Conservation (phyloP, 1,140 invertebrate genomes). For the Fopius arisanus region DNA sequence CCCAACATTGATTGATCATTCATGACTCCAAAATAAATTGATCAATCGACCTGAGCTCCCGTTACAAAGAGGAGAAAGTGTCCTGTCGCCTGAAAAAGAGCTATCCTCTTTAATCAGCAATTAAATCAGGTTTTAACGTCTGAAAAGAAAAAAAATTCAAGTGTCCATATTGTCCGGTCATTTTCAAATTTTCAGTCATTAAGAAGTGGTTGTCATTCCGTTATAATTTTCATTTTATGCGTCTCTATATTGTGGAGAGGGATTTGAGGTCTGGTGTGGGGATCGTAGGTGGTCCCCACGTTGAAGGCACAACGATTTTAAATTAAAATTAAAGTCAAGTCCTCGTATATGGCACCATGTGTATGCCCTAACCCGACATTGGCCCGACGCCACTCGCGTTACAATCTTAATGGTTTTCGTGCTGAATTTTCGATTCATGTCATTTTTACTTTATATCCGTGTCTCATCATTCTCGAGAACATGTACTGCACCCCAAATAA, state of each 20-base stretch:
- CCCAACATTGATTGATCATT: too few species aligned
- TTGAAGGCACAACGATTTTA: conserved; percentile 56
- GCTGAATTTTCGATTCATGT: conserved; percentile 49
- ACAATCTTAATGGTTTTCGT: conserved; percentile 54
- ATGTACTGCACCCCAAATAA: too few species aligned
- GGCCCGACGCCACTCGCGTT: conserved; percentile 50
- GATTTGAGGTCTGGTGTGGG: conserved; percentile 3
- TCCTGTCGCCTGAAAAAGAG: too few species aligned
- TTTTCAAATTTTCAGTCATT: too few species aligned
- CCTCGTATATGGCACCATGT: conserved; percentile 47
- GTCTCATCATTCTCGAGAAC: not conserved
- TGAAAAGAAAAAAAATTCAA: too few species aligned
- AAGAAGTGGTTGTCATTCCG: too few species aligned
- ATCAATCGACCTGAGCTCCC: too few species aligned
- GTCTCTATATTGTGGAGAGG: conserved; percentile 35
- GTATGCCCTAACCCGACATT: conserved; percentile 39
- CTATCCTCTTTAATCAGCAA: too few species aligned
- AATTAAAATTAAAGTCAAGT: conserved; percentile 63
- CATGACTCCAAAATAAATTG: too few species aligned
- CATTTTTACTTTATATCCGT: conserved; percentile 3
- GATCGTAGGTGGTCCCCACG: conserved; percentile 59
- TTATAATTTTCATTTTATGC: not conserved
- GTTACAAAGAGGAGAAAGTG: too few species aligned
- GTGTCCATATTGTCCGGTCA: too few species aligned
- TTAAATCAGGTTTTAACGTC: too few species aligned